Evolutionary conservation across 2,888 invertebrate species (phyloP).

Genomic region (Himalopsyche tibetana): DNA sequence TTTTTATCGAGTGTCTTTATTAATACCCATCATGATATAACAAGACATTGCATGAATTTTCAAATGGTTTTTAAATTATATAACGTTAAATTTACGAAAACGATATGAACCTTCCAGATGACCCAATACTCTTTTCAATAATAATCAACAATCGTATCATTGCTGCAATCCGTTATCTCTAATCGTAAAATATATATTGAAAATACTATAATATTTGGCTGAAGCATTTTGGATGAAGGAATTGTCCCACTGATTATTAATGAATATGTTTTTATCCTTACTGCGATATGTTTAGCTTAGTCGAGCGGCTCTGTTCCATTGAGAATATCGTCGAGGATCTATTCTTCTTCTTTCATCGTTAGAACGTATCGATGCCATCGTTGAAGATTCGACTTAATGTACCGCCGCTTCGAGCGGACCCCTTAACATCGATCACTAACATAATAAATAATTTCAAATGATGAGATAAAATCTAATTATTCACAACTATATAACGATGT

Average conservation of each 20-base stretch:
- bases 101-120: too few relatives aligned
- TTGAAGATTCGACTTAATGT: constrained; percentile 10
- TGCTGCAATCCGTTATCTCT: neutral
- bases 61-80: too few relatives aligned
- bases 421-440: constrained; percentile 44
- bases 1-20: too few relatives aligned
- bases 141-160: neutral
- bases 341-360: neutral
- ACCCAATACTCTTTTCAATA: neutral
- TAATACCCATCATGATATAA: too few relatives aligned
- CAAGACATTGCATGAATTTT: too few relatives aligned
- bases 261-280: constrained; percentile 48
- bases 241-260: constrained; percentile 46
- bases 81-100: too few relatives aligned
- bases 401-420: constrained; percentile 26
- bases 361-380: constrained; percentile 1
- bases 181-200: constrained; percentile 6
- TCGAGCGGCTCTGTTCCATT: constrained; percentile 63
- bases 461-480: constrained; percentile 57
- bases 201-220: constrained; percentile 50
- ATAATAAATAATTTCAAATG: constrained; percentile 55
- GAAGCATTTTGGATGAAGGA: constrained; percentile 45
- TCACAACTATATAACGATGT: constrained; percentile 59
- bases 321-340: constrained; percentile 48
- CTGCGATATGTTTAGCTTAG: constrained; percentile 63